A percentile compares a stretch with the other conserved stretches of the same genome.
phyloP scores from a whole-genome alignment of 1,140 invertebrate genomes.

The Drosophila melanica region DNA sequence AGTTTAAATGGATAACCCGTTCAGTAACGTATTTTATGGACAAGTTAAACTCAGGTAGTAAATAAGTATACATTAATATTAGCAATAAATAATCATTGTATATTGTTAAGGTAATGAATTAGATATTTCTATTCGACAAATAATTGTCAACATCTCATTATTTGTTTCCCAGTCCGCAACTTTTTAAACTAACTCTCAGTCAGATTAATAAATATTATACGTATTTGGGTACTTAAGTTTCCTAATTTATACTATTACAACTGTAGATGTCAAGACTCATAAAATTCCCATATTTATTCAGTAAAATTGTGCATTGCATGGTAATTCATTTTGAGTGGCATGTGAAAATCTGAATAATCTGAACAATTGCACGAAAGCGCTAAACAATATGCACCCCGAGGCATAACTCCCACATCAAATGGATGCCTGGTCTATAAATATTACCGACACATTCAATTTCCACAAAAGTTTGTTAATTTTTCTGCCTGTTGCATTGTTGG shows the following conservation, averaged over 20 bases:
- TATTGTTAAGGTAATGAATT: too few species aligned
- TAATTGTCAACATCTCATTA: too few species aligned
- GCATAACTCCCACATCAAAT: slow-evolving; percentile 30
- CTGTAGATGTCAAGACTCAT: slow-evolving; percentile 31
- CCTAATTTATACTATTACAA: background rate
- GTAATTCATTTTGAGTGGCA: slow-evolving; percentile 59
- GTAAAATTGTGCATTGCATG: slow-evolving; percentile 28
- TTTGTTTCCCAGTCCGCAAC: background rate
- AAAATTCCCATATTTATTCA: slow-evolving; percentile 56
- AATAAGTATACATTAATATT: too few species aligned
- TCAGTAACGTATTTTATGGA: too few species aligned
- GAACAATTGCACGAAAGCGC: slow-evolving; percentile 50
- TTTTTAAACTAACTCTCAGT: background rate
- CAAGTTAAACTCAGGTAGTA: too few species aligned
- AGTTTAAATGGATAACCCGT: too few species aligned
- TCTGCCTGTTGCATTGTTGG: slow-evolving; percentile 18
- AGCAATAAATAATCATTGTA: too few species aligned
- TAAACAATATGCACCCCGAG: slow-evolving; percentile 12
- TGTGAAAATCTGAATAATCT: slow-evolving; percentile 43
- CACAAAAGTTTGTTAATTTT: slow-evolving; percentile 38
- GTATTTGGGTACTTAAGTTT: slow-evolving; percentile 30
- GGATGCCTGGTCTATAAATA: slow-evolving; percentile 31
- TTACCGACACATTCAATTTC: slow-evolving; percentile 19
- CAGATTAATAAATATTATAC: background rate
- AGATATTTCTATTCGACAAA: too few species aligned